Evolutionary conservation across 2,888 invertebrate genomes (phyloP).

Genomic region (Heterodera filipjevi): DNA sequence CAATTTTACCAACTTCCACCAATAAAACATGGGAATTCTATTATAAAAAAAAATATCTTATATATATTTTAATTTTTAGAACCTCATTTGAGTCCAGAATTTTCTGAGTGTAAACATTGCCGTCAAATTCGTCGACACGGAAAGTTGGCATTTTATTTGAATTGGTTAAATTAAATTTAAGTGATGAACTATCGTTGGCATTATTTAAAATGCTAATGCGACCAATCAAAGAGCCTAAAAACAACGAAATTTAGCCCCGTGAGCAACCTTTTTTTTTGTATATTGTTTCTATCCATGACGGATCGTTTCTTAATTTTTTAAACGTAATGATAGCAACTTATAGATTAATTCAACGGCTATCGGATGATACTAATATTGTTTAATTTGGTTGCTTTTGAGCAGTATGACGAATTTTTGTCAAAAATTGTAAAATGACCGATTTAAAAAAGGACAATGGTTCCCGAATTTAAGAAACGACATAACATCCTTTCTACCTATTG

Average conservation of each 20-base stretch:
- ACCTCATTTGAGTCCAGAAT: neutral
- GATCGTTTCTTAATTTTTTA: too few species aligned
- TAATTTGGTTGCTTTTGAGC: too few species aligned
- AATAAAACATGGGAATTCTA: neutral
- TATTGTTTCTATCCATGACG: too few species aligned
- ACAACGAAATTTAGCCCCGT: neutral
- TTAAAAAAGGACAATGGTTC: too few species aligned
- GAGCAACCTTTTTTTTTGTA: too few species aligned
- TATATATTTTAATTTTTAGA: neutral
- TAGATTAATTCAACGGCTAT: too few species aligned
- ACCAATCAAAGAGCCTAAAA: constrained; percentile 1
- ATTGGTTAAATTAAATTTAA: neutral
- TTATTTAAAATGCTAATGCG: neutral
- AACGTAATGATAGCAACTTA: too few species aligned
- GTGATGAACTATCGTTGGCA: neutral
- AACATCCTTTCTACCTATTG: too few species aligned
- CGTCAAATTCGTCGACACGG: constrained; percentile 6
- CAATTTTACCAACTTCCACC: neutral
- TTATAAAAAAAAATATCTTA: neutral
- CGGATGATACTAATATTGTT: too few species aligned
- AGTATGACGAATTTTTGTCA: too few species aligned
- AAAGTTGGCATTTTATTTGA: neutral
- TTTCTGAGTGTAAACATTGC: neutral
- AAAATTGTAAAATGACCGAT: too few species aligned
- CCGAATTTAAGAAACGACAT: too few species aligned